A percentile compares a stretch with the other conserved stretches of the same genome.
phyloP scores from a whole-genome alignment of 1,140 invertebrate species.

The Drosophila subpulchrella region DNA sequence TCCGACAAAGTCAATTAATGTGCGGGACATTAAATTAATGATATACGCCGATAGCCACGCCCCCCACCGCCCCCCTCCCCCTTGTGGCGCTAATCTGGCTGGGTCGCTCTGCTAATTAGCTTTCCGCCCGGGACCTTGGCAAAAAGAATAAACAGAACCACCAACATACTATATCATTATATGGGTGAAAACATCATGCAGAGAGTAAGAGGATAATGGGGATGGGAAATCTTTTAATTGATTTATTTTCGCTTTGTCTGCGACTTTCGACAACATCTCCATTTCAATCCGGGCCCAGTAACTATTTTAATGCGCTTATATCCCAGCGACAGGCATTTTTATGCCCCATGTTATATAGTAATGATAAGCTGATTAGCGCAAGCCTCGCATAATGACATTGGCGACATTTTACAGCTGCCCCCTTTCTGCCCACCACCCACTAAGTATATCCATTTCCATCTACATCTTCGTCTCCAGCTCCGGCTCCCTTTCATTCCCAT shows the following conservation, averaged over 20 bases:
- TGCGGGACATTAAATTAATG: conserved; percentile 77
- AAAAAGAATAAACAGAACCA: not conserved
- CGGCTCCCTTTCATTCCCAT: not conserved
- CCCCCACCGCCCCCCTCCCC: not conserved
- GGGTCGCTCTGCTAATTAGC: conserved; percentile 70
- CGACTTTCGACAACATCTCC: conserved; percentile 18
- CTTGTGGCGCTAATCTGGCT: conserved; percentile 21
- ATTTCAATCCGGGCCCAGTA: conserved; percentile 16
- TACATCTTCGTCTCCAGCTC: not conserved
- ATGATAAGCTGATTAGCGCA: conserved; percentile 79
- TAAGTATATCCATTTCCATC: not conserved
- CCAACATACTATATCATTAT: not conserved
- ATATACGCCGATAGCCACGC: conserved; percentile 65
- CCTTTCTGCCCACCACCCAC: not conserved
- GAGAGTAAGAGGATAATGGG: not conserved
- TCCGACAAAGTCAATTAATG: conserved; percentile 56
- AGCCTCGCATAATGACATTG: conserved; percentile 71
- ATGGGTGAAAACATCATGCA: conserved; percentile 2
- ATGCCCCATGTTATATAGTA: conserved; percentile 55
- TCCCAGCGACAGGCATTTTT: conserved; percentile 57
- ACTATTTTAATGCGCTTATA: conserved; percentile 73
- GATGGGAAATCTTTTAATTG: conserved; percentile 70
- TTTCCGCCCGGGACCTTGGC: conserved; percentile 32
- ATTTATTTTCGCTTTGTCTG: conserved; percentile 62
- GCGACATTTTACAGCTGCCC: conserved; percentile 63